Conservation (phyloP, 64 coral and sea anemone genomes). For the Stylophora pistillata region DNA sequence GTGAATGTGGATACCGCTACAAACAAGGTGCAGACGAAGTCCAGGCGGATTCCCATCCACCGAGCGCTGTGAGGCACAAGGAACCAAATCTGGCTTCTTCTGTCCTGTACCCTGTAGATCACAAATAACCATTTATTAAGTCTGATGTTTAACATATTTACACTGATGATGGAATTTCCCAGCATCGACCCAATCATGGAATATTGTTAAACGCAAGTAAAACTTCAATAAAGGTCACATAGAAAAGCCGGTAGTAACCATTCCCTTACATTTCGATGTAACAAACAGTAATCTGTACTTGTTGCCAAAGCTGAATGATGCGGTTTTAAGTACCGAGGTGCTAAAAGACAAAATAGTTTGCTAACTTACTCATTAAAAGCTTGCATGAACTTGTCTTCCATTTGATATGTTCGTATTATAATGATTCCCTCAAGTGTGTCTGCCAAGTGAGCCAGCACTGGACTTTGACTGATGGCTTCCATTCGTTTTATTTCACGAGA, state of each 20-base stretch:
- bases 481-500: conserved; percentile 95
- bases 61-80: conserved; percentile 90
- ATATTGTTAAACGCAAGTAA: no score
- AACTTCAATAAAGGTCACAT: no score
- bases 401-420: conserved; percentile 86
- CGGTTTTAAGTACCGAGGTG: no score
- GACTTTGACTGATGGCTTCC: conserved; percentile 94
- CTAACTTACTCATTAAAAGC: conserved; percentile 67
- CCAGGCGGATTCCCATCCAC: conserved; percentile 94
- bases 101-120: conserved; percentile 79
- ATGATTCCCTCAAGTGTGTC: conserved; percentile 90
- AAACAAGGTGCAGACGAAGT: conserved; percentile 90
- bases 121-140: neutral
- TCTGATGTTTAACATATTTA: no score
- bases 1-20: conserved; percentile 88
- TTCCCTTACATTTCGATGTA: no score
- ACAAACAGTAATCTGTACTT: no score
- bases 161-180: no score
- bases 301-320: no score
- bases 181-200: neutral
- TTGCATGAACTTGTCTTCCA: conserved; percentile 79
- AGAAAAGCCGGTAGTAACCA: no score
- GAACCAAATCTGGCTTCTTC: conserved; percentile 94
- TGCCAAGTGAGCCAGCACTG: conserved; percentile 85
- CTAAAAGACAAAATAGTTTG: no score